These are phyloP conservation scores for Chinchilla lanigera DNA, from an alignment of 2,113 vertebrate species.

Conservation along the genomic window DNA sequence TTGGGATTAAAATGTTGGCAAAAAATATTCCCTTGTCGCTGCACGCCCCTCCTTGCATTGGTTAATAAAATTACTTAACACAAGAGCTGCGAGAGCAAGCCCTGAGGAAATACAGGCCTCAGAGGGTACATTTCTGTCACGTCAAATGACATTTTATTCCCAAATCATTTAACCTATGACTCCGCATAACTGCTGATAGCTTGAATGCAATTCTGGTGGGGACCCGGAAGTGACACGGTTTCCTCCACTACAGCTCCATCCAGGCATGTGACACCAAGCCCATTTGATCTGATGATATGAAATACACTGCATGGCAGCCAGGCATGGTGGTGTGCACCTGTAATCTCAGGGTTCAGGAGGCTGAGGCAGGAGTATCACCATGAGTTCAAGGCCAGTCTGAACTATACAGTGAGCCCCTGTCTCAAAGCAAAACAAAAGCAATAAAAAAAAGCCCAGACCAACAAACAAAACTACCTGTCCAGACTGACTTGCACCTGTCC, in stretches of 20 bases:
- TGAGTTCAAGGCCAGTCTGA: background rate
- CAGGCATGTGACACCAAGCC: background rate
- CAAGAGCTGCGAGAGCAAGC: constrained; percentile 81
- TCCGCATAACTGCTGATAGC: constrained; percentile 82
- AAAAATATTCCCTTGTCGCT: constrained; percentile 80
- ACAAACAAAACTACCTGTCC: background rate
- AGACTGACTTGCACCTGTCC: background rate
- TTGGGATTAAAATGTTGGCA: constrained; percentile 84
- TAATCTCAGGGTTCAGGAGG: background rate
- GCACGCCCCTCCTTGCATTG: constrained; percentile 74
- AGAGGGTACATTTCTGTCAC: constrained; percentile 82
- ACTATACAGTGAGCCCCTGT: background rate
- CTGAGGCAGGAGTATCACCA: background rate
- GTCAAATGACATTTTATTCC: constrained; percentile 89
- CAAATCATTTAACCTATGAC: constrained; percentile 89
- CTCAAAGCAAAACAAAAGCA: background rate
- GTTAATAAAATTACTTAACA: constrained; percentile 91
- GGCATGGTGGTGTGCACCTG: background rate
- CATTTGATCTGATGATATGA: background rate
- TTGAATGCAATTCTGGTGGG: constrained; percentile 70
- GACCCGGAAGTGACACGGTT: constrained; percentile 45
- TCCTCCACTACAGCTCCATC: background rate
- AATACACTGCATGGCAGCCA: background rate
- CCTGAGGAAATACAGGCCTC: constrained; percentile 81
- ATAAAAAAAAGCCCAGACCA: background rate